phyloP scores from a whole-genome alignment of 2,113 vertebrate genomes.

The Clarias batrachus region DNA sequence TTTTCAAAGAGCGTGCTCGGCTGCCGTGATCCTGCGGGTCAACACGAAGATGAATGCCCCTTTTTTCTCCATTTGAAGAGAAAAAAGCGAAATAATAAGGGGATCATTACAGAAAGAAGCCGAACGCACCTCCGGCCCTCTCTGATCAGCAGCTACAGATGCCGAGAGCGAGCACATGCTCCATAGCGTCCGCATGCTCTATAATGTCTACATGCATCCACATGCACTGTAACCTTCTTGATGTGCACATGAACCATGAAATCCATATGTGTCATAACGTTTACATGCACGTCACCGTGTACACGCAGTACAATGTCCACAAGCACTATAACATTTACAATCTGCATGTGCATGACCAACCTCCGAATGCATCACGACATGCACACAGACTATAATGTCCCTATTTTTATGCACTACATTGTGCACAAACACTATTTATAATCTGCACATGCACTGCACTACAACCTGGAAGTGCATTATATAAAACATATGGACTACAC shows the following conservation, averaged over 20 bases:
- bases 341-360: no score
- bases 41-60: constrained; percentile 68
- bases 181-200: constrained; percentile 52
- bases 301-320: not conserved
- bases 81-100: constrained; percentile 67
- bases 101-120: constrained; percentile 63
- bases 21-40: constrained; percentile 72
- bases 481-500: not conserved
- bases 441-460: no score
- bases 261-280: not conserved
- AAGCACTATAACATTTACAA: not conserved
- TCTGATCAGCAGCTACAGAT: constrained; percentile 54
- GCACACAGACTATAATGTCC: not conserved
- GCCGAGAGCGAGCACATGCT: constrained; percentile 62
- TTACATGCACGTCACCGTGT: no score
- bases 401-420: no score
- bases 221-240: not conserved
- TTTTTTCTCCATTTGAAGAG: constrained; percentile 65
- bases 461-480: no score
- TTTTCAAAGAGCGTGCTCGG: constrained; percentile 75
- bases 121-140: constrained; percentile 54
- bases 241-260: not conserved
- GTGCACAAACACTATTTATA: no score
- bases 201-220: not conserved
- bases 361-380: not conserved